Conservation (phyloP, 1,140 invertebrate genomes). For the Drosophila cardini region DNA sequence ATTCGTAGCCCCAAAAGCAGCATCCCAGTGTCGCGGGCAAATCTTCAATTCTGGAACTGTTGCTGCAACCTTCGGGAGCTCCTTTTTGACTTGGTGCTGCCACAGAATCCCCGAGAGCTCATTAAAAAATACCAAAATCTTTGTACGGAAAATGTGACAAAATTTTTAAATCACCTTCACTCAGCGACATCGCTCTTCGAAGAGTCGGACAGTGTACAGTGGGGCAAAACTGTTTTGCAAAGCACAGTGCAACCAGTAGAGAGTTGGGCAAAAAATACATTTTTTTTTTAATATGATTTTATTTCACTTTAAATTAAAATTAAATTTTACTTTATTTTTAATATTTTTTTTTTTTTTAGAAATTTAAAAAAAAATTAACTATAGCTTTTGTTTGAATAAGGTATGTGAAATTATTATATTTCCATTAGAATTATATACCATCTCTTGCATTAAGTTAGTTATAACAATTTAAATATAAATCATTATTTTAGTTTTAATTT, state of each 20-base stretch:
- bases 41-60: slow-evolving; percentile 21
- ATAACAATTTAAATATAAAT: too few species aligned
- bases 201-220: slow-evolving; percentile 21
- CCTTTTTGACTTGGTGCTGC: slow-evolving; percentile 31
- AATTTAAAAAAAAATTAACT: too few species aligned
- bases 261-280: too few species aligned
- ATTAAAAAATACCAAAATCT: slow-evolving; percentile 85
- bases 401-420: too few species aligned
- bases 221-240: slow-evolving; percentile 1
- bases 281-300: too few species aligned
- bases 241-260: slow-evolving; percentile 5
- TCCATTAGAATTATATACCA: too few species aligned
- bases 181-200: slow-evolving; percentile 46
- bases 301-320: too few species aligned
- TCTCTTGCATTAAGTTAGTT: too few species aligned
- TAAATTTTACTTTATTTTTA: too few species aligned
- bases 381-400: too few species aligned
- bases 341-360: too few species aligned
- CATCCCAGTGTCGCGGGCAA: slow-evolving; percentile 1
- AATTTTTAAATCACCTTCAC: slow-evolving; percentile 85
- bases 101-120: slow-evolving; percentile 80
- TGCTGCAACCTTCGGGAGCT: slow-evolving; percentile 16
- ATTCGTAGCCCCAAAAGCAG: slow-evolving; percentile 13
- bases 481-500: too few species aligned
- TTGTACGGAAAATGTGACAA: slow-evolving; percentile 84